phyloP scores from a whole-genome alignment of 2,888 invertebrate genomes.

The Poecilus cupreus region DNA sequence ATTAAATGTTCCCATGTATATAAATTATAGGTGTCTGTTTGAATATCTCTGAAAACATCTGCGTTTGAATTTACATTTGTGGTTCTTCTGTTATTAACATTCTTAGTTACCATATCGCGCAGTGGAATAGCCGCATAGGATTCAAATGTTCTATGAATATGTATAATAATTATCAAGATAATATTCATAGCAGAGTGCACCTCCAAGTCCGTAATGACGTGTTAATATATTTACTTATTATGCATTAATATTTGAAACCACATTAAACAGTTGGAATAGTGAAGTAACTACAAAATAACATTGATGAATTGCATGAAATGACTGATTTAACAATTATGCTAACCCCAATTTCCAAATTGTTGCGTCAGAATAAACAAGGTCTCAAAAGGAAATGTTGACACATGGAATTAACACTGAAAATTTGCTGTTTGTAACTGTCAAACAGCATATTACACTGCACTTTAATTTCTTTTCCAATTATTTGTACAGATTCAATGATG shows the following conservation, averaged over 20 bases:
- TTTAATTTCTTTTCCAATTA: too few relatives aligned
- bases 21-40: background rate
- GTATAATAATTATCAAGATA: slow-evolving; percentile 17
- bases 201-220: background rate
- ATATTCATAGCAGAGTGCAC: background rate
- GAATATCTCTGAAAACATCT: slow-evolving; percentile 4
- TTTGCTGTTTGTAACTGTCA: slow-evolving; percentile 6
- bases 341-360: slow-evolving; percentile 1
- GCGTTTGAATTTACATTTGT: slow-evolving; percentile 27
- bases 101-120: background rate
- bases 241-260: background rate
- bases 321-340: background rate
- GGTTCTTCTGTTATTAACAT: slow-evolving; percentile 30
- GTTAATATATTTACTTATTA: slow-evolving; percentile 23
- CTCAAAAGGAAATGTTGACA: background rate
- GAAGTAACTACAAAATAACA: background rate
- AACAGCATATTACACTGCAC: background rate
- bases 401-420: background rate
- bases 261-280: background rate
- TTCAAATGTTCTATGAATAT: slow-evolving; percentile 16
- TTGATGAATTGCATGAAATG: background rate
- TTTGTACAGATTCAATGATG: too few relatives aligned
- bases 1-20: too few relatives aligned
- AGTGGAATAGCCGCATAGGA: background rate
- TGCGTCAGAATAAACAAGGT: background rate